phyloP scores from a whole-genome alignment of 2,113 vertebrate species.

The Syngnathus floridae region DNA sequence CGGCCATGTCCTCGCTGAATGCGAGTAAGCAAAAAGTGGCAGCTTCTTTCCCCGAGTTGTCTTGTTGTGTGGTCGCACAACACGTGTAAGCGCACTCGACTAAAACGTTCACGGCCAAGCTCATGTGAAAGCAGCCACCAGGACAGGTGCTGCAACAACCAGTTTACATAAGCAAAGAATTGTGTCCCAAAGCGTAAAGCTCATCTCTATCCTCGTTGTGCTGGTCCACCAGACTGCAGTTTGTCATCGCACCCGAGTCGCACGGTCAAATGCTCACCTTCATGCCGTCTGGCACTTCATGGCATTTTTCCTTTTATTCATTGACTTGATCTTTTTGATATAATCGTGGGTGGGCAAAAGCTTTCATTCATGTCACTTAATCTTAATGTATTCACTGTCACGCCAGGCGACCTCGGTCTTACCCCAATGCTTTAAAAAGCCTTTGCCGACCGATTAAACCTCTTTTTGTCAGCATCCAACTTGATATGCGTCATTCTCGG shows the following conservation, averaged over 20 bases:
- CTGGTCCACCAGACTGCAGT: no score
- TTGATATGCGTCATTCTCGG: constrained; percentile 26
- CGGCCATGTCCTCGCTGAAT: no score
- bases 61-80: no score
- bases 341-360: background rate
- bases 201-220: no score
- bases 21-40: no score
- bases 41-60: no score
- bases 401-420: constrained; percentile 2
- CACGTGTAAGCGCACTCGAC: no score
- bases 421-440: constrained; percentile 24
- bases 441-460: constrained; percentile 26
- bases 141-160: background rate
- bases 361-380: background rate
- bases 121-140: background rate
- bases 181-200: no score
- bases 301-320: background rate
- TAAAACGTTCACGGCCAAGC: background rate
- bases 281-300: no score
- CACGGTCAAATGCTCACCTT: no score
- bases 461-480: constrained; percentile 28
- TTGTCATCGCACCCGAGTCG: no score
- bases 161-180: background rate
- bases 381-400: background rate
- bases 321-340: background rate